A percentile compares a stretch with the other conserved stretches of the same genome.
Conservation (phyloP, 2,113 vertebrate species). For the Rhinoderma darwinii region DNA sequence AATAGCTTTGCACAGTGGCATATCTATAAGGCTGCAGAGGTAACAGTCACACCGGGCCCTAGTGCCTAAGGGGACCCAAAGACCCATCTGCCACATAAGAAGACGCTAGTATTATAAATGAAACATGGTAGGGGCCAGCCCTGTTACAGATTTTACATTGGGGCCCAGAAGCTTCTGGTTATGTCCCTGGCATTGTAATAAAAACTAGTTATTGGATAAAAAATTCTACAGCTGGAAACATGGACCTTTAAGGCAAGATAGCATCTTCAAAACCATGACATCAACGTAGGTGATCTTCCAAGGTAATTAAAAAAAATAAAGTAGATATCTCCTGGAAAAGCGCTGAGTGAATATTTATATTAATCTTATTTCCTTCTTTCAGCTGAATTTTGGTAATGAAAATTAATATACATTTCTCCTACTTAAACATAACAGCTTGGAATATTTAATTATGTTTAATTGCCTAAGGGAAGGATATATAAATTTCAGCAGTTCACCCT, state of each 20-base stretch:
- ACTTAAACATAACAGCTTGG: conserved; percentile 5
- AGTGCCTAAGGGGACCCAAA: no score
- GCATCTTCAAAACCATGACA: not conserved
- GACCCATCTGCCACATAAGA: no score
- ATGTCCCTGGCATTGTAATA: no score
- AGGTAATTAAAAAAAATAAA: not conserved
- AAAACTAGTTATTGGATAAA: not conserved
- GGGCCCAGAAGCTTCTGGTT: no score
- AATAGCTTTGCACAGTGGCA: not conserved
- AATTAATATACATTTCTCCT: conserved; percentile 14
- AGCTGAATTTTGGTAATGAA: not conserved
- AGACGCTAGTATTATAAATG: no score
- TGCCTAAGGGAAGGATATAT: conserved; percentile 32
- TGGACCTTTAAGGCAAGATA: not conserved
- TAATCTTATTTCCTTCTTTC: not conserved
- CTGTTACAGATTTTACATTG: no score
- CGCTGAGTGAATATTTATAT: not conserved
- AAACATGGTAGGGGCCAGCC: no score
- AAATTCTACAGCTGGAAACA: not conserved
- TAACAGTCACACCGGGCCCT: no score
- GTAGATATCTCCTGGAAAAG: not conserved
- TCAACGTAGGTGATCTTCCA: not conserved
- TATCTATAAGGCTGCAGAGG: no score
- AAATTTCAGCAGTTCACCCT: conserved; percentile 17
- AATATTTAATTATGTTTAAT: conserved; percentile 52